Base-by-base conservation (phyloP, 2,797 vertebrate species). In the Anabacerthia variegaticeps region DNA sequence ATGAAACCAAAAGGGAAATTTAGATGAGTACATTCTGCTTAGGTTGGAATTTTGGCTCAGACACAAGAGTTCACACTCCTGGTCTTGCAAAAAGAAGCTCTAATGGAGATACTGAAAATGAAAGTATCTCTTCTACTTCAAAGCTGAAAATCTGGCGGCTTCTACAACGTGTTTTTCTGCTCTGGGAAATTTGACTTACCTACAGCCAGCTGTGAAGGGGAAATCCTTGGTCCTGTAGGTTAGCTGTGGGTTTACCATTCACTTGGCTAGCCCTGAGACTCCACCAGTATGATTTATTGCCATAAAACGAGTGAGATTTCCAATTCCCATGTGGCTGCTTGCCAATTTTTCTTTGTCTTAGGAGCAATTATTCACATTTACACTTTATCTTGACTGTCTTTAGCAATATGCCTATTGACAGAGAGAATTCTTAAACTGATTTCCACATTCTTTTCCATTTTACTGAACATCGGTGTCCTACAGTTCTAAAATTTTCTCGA, bases 1-100 rank as follows among this genome's bases (percentile, higher is more conserved):
- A 96, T 95, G 94, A 97, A 97, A 97, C 96, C 94, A 97, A 97
- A 96, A 96, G 96, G 83, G 93, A 94, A 96, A 95, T 96, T 94
- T 94, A 97, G 95, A 96, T 92, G 95, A 96, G 94, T 89, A 96
- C 96, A 96, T 96, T 97, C 95, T 96, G 61, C 95, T 95, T 96
- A 94, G 96, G 96, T 95, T 97, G 96, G 96, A 96, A 96, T 96
- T 96, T 97, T 97, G 95, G 96, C 94, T 92, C 84, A 61, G 86
- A 49, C 24, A 78, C 90, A 96, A 77, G 68, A 68, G 86, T 93
- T 92, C 87, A 93, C 75, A 23, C 88, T 96, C 81, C 43, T 43
- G 61, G 65, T 72, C 95, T 92, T 28, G 58, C 62, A 82, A 77
- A 83, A 92, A 95, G 83, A 37, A 92, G 80, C 44, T 65, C 63